phyloP scores from a whole-genome alignment of 2,113 vertebrate genomes.

The Dipodomys merriami region DNA sequence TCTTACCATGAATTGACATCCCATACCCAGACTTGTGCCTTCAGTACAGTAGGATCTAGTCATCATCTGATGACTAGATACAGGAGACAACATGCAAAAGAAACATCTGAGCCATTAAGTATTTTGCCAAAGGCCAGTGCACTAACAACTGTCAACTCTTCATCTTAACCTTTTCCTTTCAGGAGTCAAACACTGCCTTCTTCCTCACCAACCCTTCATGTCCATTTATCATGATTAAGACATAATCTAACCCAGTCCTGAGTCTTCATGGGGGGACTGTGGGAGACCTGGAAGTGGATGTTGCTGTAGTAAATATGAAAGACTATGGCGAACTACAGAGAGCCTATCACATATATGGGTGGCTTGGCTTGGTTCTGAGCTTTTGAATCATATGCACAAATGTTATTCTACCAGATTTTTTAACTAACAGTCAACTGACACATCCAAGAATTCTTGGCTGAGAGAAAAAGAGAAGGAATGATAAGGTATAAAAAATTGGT shows the following conservation, averaged over 20 bases:
- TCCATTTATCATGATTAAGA: neutral
- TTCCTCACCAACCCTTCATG: neutral
- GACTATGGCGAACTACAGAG: neutral
- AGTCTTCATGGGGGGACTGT: neutral
- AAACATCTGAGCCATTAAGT: neutral
- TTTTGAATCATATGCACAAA: neutral
- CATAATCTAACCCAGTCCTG: neutral
- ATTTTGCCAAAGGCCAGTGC: neutral
- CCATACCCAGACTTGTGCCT: neutral
- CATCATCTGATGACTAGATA: too few relatives aligned
- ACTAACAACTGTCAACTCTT: neutral
- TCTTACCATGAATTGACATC: neutral
- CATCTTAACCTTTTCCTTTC: neutral
- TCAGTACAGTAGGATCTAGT: neutral
- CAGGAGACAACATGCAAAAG: neutral
- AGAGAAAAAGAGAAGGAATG: conserved; percentile 29
- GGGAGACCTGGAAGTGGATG: neutral
- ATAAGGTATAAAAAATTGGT: neutral
- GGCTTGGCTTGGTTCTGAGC: conserved; percentile 3
- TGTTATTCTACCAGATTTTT: conserved; percentile 7
- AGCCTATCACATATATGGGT: neutral
- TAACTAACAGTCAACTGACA: neutral
- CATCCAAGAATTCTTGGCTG: conserved; percentile 12
- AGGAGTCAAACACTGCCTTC: neutral
- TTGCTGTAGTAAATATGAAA: neutral